Base-by-base conservation (phyloP, 1,140 invertebrate genomes). In the Sweltsa coloradensis region DNA sequence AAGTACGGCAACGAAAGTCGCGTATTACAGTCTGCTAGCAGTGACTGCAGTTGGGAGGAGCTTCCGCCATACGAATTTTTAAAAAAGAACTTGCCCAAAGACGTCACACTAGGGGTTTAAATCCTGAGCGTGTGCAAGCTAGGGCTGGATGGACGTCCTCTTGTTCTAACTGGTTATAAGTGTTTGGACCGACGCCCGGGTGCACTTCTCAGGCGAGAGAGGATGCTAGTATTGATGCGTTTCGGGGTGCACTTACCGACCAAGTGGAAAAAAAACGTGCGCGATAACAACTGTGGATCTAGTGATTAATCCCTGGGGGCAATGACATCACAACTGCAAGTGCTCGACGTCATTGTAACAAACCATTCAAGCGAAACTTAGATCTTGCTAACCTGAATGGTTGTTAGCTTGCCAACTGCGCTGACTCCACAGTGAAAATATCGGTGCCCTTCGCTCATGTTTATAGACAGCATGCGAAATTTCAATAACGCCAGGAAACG, bases 251-350 rank as follows among this genome's bases (percentile, higher is more conserved):
- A 50, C 31, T 22, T 37, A 22, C 18, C 36, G 23, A 16, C 36
- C 23, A 22, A 37, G 4, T 9, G 18, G 18, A 37, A 37, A 11
- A 11, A 5, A 7, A 37, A 16, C 7, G 16, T 51, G 14, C 7
- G 34, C 24, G n/a, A 44, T 19, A 0, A 23, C 11, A 51, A 51
- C 14, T 24, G 46, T 6, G n/a, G 50, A 51, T 41, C 36, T 51
- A 16, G 37, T 50, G 6, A 22, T 51, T n/a, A n/a, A 19, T 43
- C 57, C 9, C 56, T 56, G 4, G 55, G 45, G 22, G 53, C 53
- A 7, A 47, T 58, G 26, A 62, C 54, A 14, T 41, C 31, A 5
- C 45, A 53, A 16, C 41, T 63, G 3, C 61, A 64, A 31, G 56
- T 54, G 13, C 49, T 31, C 4, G 22, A 34, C 25, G 41, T 42